Percentiles rank a stretch among this genome's conserved stretches.
Conservation (phyloP, 2,797 vertebrate genomes). For the Sebastes taczanowskii region DNA sequence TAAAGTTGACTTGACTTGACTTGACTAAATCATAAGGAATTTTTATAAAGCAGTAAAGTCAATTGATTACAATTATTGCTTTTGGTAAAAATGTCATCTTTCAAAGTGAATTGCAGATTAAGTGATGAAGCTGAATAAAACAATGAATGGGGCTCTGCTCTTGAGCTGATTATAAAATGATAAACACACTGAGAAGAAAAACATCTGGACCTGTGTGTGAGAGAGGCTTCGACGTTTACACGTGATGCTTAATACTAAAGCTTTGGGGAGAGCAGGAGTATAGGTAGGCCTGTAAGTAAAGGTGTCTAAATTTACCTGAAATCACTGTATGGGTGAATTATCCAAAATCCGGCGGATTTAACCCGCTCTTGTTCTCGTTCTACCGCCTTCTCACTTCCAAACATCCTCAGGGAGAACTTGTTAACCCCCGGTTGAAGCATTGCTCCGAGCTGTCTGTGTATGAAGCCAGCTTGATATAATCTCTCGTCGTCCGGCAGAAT, state of each 20-base stretch:
- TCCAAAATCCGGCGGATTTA: constrained; percentile 98
- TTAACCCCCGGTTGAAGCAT: constrained; percentile 99
- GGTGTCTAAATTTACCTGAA: constrained; percentile 90
- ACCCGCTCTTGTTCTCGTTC: constrained; percentile 97
- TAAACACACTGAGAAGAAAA: constrained; percentile 5
- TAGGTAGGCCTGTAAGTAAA: not conserved
- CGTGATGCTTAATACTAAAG: constrained; percentile 9
- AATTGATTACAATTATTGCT: not conserved
- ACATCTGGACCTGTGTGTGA: constrained; percentile 40
- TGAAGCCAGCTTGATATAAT: constrained; percentile 93
- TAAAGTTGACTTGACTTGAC: too few species aligned
- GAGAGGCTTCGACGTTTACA: not conserved
- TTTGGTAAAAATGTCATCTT: not conserved
- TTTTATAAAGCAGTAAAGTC: not conserved
- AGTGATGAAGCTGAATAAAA: constrained; percentile 3
- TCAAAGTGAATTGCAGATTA: not conserved
- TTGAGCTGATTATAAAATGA: not conserved
- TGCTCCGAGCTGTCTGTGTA: constrained; percentile 96
- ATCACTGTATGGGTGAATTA: constrained; percentile 99
- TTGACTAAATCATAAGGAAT: not conserved
- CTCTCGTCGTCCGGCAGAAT: constrained; percentile 93
- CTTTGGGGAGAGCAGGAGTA: not conserved
- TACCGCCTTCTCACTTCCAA: constrained; percentile 99
- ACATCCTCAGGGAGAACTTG: constrained; percentile 99
- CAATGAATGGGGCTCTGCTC: constrained; percentile 1